Percentiles rank a stretch among this genome's conserved stretches.
Conservation (phyloP, 2,797 vertebrate genomes). For the Tadarida brasiliensis region DNA sequence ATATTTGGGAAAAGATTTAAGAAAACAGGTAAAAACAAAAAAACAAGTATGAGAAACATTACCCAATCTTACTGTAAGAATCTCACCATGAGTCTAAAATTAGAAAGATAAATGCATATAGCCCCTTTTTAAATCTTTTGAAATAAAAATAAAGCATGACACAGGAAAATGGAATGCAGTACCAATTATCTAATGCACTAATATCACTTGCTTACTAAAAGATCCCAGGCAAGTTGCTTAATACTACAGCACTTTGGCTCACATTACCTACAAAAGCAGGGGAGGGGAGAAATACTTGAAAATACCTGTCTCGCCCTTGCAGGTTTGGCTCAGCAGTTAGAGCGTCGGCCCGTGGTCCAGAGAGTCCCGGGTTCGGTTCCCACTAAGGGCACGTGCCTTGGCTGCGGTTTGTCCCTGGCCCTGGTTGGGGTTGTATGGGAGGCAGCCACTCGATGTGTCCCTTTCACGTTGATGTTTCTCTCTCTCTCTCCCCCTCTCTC, state of each 20-base stretch:
- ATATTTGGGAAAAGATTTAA: not conserved
- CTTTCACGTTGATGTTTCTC: too few species aligned
- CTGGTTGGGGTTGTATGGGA: too few species aligned
- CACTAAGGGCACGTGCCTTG: too few species aligned
- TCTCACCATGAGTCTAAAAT: slow-evolving; percentile 67
- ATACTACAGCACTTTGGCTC: slow-evolving; percentile 43
- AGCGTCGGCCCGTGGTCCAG: too few species aligned
- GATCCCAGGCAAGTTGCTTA: slow-evolving; percentile 34
- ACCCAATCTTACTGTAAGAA: slow-evolving; percentile 38
- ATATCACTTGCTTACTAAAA: slow-evolving; percentile 57
- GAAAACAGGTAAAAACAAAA: slow-evolving; percentile 58
- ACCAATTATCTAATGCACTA: slow-evolving; percentile 65
- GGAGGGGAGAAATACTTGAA: not conserved
- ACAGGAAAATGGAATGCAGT: slow-evolving; percentile 68
- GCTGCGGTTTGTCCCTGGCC: too few species aligned
- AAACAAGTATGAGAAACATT: slow-evolving; percentile 40
- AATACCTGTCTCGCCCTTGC: too few species aligned
- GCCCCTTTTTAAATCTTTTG: slow-evolving; percentile 57
- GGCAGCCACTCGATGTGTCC: too few species aligned
- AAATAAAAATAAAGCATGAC: slow-evolving; percentile 71
- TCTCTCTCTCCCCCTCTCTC: too few species aligned
- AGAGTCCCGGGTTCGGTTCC: too few species aligned
- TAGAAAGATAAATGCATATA: slow-evolving; percentile 52
- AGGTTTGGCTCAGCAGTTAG: too few species aligned
- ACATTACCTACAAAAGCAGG: not conserved